Evolutionary conservation across 2,888 invertebrate genomes (phyloP).

Genomic region (Yponomeuta cagnagella): DNA sequence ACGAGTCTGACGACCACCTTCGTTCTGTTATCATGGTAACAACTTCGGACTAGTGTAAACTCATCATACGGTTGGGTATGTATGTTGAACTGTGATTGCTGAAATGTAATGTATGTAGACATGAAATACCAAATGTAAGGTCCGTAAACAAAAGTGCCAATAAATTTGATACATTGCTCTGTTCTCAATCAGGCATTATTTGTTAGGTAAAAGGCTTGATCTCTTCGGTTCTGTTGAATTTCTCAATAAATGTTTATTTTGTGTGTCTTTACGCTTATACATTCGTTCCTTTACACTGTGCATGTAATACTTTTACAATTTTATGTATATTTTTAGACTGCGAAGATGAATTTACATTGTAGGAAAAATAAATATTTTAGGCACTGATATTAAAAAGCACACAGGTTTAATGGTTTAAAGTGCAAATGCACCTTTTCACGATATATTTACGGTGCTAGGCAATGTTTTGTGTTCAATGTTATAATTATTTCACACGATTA

Average conservation of each 20-base stretch:
- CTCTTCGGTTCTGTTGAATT: not conserved
- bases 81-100: too few species aligned
- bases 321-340: constrained; percentile 1
- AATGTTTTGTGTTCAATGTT: constrained; percentile 12
- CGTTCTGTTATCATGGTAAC: not conserved
- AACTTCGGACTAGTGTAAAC: not conserved
- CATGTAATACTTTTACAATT: constrained; percentile 5
- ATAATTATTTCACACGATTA: not conserved
- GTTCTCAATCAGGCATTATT: constrained; percentile 9
- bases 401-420: not conserved
- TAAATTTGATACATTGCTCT: not conserved
- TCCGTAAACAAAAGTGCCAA: constrained; percentile 16
- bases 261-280: constrained; percentile 8
- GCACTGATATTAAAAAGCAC: constrained; percentile 5
- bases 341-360: constrained; percentile 6
- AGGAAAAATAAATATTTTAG: not conserved
- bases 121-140: not conserved
- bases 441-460: constrained; percentile 8
- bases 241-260: not conserved
- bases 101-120: not conserved
- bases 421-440: not conserved
- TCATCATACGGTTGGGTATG: not conserved
- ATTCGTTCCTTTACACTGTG: constrained; percentile 7
- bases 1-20: not conserved
- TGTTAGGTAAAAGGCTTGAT: constrained; percentile 7